Base-by-base conservation (phyloP, 2,888 invertebrate genomes). In the Latrodectus elegans region DNA sequence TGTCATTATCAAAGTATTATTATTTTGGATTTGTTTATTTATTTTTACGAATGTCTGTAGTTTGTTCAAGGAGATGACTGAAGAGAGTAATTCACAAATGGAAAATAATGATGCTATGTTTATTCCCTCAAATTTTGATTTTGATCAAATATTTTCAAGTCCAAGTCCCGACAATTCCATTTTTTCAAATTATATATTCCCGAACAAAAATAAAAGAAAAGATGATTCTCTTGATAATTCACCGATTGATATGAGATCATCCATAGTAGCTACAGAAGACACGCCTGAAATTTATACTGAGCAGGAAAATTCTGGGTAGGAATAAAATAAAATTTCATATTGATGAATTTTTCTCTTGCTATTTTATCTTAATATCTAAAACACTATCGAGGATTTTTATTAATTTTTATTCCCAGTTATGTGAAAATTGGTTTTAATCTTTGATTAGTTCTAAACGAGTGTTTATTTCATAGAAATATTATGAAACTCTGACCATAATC, bases 281-380 rank as follows among this genome's bases (percentile, higher is more conserved):
- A 9, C 49, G 14, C 14, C 60, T 11, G 80, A 79, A 55, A 77
- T 55, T 12, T 52, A 72, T 77, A 22, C 55, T 14, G 83, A 88
- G 17, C 88, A 83, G 26, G 88, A 83, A 70, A 83, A 88, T 83
- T 74, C 82, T 53, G 88, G 88, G 88, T 88, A 60, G 60, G 11
- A n/a, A 12, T 60, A 15, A 60, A 10, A 60, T 17, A n/a, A 15
- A 8, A 49, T 17, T 17, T 73, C 3, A 73, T 49, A 14, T 17
- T 73, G 15, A n/a, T 51, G 15, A 73, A 52, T 15, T 15, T 11
- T 73, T 49, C 11, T 51, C 15, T 55, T 55, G 38, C 38, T 38
- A 38, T 38, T 1, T 38, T 38, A 38, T 38, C 38, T 38, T 38
- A 38, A 38, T 22, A 22, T 22, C n/a, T n/a, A 38, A 38, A 38